A percentile compares a stretch with the other conserved stretches of the same genome.
These are phyloP conservation scores for Nomada flava DNA, from an alignment of 2,888 invertebrate species.

Conservation along the genomic window DNA sequence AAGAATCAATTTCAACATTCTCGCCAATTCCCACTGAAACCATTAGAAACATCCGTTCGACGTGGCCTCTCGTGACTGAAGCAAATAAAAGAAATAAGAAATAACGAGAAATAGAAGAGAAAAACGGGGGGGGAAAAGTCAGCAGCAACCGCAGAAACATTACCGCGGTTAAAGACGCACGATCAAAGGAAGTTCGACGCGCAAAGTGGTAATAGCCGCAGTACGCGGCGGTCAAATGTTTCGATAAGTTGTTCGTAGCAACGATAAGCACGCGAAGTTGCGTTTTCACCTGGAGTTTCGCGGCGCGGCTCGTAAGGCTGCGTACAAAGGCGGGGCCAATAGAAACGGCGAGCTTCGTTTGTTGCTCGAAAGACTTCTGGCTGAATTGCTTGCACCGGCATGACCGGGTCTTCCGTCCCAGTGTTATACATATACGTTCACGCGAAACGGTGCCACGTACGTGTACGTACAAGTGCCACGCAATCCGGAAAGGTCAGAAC, in stretches of 20 bases:
- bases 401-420: constrained; percentile 30
- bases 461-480: constrained; percentile 41
- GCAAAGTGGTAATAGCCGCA: background rate
- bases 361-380: constrained; percentile 54
- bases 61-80: too few species aligned
- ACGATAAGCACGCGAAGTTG: background rate
- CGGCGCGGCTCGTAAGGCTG: constrained; percentile 13
- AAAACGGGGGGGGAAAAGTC: too few species aligned
- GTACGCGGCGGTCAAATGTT: background rate
- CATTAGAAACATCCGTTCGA: too few species aligned
- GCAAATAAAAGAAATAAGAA: too few species aligned
- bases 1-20: too few species aligned
- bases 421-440: constrained; percentile 54
- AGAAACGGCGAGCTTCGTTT: constrained; percentile 62
- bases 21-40: too few species aligned
- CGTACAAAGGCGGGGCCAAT: constrained; percentile 47
- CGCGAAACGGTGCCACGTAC: constrained; percentile 20
- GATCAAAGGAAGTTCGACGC: background rate
- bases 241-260: background rate
- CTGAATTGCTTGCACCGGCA: background rate
- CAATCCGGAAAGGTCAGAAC: constrained; percentile 57
- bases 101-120: too few species aligned
- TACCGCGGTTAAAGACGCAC: too few species aligned
- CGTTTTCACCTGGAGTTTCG: background rate
- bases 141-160: too few species aligned